A percentile compares a stretch with the other conserved stretches of the same genome.
Evolutionary conservation across 2,113 vertebrate genomes (phyloP).

Genomic region (Corapipo altera): DNA sequence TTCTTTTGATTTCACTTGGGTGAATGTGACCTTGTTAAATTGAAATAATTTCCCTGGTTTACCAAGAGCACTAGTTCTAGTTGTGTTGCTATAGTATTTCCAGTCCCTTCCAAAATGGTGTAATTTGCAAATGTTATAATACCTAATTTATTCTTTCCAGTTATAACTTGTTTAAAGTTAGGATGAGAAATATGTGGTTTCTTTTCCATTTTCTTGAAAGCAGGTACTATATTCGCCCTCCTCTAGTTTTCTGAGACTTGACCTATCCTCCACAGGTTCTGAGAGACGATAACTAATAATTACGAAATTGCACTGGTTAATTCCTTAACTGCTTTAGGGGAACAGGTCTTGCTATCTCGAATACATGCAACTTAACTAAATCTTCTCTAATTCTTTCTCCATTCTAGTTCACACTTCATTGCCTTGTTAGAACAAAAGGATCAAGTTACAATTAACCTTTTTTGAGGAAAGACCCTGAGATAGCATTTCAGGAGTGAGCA

Average conservation of each 20-base stretch:
- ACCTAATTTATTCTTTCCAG: background rate
- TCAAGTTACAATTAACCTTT: slow-evolving; percentile 25
- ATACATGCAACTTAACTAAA: background rate
- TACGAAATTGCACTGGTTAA: slow-evolving; percentile 3
- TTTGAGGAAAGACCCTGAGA: background rate
- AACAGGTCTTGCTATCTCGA: background rate
- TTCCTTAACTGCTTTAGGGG: slow-evolving; percentile 1
- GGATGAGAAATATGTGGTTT: background rate
- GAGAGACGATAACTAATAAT: background rate
- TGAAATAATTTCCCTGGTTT: background rate
- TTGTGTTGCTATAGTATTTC: background rate
- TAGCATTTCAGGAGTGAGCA: background rate
- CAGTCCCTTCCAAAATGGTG: background rate
- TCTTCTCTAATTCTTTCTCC: slow-evolving; percentile 3
- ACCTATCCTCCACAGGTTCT: background rate
- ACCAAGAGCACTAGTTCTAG: background rate
- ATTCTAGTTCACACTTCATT: background rate
- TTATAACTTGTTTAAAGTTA: background rate
- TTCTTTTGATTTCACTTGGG: background rate
- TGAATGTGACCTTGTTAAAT: background rate
- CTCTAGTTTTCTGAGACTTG: background rate
- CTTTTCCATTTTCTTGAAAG: slow-evolving; percentile 6
- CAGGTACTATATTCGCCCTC: background rate
- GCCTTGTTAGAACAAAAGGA: background rate
- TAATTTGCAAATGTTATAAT: background rate